Base-by-base conservation (phyloP, 2,113 vertebrate genomes). In the Nycticorax nycticorax region DNA sequence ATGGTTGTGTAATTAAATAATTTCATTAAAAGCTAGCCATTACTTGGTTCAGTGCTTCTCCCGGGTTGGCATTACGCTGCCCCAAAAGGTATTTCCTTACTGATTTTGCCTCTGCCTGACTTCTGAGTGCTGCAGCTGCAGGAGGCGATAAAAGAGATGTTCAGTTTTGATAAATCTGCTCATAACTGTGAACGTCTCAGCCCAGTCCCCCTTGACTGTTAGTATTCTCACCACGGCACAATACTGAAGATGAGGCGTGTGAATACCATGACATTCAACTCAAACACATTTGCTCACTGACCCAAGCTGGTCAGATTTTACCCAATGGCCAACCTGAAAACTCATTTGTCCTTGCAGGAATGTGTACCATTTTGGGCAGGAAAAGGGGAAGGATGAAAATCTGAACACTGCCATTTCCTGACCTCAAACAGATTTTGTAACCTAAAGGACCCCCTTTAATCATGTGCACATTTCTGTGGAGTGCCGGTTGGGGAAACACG, bases 221-320 rank as follows among this genome's bases (percentile, higher is more conserved):
- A 3, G 33, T 6, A 8, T 15, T 59, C 19, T 89, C 60, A 45
- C 15, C 63, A 14, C 0, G 1, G 66, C 62, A 6, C 47, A 47
- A 4, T 13, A 1, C 60, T 12, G 37, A 24, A 17, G 69, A 12
- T 18, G 1, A 23, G 53, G 48, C 1, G 0, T 2, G 14, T 69
- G 39, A 75, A 27, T 4, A 3, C 30, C 3, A 2, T 20, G 74
- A 9, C 35, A 9, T 18, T 50, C 75, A 66, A 0, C 89, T 81
- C 52, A 45, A 35, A 48, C 27, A 11, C 39, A 8, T 71, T 23
- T 72, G 48, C 62, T 35, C 53, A 8, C 48, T 21, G 57, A 30
- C 72, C 53, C 59, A 26, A n/a, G 27, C 53, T 10, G 32, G 30
- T 19, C 52, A 21, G 12, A 1, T 33, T 24, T 14, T 37, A 35